These are phyloP conservation scores for Corynorhinus townsendii DNA, from an alignment of 2,113 vertebrate genomes.

Conservation along the genomic window DNA sequence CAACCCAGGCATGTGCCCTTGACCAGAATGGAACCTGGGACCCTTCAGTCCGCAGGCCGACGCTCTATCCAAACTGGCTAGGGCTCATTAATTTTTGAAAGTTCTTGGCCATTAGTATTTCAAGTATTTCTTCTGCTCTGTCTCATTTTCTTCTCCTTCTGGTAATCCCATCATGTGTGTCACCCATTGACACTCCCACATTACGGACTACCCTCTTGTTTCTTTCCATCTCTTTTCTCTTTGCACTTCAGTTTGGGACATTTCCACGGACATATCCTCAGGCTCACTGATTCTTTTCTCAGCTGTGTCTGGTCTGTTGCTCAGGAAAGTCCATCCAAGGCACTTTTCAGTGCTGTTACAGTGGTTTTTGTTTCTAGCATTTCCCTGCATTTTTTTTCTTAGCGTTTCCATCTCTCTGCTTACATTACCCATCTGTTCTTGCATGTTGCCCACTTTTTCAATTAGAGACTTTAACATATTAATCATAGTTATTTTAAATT, in stretches of 20 bases:
- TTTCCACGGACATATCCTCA: not conserved
- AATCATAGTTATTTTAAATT: not conserved
- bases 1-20: too few species aligned
- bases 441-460: not conserved
- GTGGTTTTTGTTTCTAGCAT: not conserved
- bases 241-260: not conserved
- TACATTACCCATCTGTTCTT: not conserved
- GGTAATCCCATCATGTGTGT: fast-evolving
- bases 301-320: not conserved
- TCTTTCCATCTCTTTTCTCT: not conserved
- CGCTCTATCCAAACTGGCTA: too few species aligned
- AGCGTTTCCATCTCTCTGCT: not conserved
- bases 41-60: too few species aligned
- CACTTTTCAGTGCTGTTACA: not conserved
- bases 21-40: too few species aligned
- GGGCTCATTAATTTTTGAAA: not conserved
- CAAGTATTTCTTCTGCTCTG: not conserved
- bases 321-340: not conserved
- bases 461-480: too few species aligned
- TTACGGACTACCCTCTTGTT: not conserved
- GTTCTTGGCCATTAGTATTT: not conserved
- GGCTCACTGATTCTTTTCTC: not conserved
- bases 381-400: not conserved
- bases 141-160: not conserved
- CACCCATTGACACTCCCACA: not conserved